Evolutionary conservation across 2,113 vertebrate species (phyloP).

Genomic region (Vidua chalybeata): DNA sequence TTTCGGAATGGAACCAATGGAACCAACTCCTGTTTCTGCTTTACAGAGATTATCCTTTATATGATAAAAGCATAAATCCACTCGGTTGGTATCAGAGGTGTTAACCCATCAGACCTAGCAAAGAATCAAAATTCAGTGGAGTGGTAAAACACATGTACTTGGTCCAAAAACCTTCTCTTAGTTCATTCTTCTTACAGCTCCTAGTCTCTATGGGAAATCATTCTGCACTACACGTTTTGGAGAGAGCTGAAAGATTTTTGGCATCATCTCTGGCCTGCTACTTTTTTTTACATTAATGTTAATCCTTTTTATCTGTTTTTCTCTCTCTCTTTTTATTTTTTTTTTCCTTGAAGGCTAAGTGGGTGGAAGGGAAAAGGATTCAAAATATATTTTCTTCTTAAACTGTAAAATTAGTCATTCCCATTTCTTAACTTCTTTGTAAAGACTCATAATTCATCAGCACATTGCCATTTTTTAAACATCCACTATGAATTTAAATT

Average conservation of each 20-base stretch:
- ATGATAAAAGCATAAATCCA: background rate
- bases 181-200: background rate
- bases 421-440: constrained; percentile 6
- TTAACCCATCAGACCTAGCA: background rate
- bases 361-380: background rate
- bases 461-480: background rate
- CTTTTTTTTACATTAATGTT: background rate
- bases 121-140: background rate
- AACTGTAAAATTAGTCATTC: constrained; percentile 37
- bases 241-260: background rate
- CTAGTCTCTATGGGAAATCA: background rate
- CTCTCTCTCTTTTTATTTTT: background rate
- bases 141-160: background rate
- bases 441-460: constrained; percentile 21
- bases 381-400: background rate
- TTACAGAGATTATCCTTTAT: background rate
- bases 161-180: background rate
- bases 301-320: background rate
- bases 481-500: constrained; percentile 41
- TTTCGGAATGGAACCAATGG: background rate
- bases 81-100: background rate
- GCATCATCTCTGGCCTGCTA: background rate
- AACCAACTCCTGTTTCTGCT: background rate
- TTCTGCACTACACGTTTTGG: background rate
- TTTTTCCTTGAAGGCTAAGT: background rate